Evolutionary conservation across 2,888 invertebrate genomes (phyloP), one percentile per base, ranked within the genome.

Genomic region (Brenthis ino): DNA sequence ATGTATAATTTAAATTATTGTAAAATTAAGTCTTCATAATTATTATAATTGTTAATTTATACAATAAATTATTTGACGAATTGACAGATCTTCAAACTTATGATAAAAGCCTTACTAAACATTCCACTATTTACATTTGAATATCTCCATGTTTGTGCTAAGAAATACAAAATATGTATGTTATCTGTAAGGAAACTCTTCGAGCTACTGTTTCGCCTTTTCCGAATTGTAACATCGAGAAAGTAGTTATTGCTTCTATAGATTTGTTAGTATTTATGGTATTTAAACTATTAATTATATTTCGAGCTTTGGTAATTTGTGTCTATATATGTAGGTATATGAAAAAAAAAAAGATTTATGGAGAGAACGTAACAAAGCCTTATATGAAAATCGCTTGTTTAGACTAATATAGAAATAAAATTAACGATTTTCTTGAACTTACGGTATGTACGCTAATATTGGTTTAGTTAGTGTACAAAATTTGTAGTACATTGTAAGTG

Each of bases 101-200:
- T 91, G 90, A 92, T 78, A 78, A 84, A 85, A 85, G 90, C 91
- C 90, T 91, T 91, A 85, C 84, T 89, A 84, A 88, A 92, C 92
- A 92, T 92, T 92, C 92, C 92, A 92, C 81, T 86, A 89, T 90
- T 91, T 89, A 80, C 87, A 87, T 89, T 89, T 77, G 75, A 85
- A 85, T 82, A 82, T 80, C 83, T 82, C 88, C 87, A 87, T 88
- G 85, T 85, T 82, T 85, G 82, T 64, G 20, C 60, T 66, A 58
- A 54, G 37, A 11, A 64, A 33, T 67, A 64, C 14, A 37, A 79
- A 67, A 28, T 65, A 37, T 64, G 63, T 65, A 37, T 64, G 63
- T 33, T 54, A n/a, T 57, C n/a, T 24, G n/a, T 60, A 67, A 33
- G 61, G 24, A 53, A 57, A 56, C 58, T 67, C 47, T 66, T 37